phyloP scores from a whole-genome alignment of 35 echinoderm and acorn worm species.

The Anneissia japonica region DNA sequence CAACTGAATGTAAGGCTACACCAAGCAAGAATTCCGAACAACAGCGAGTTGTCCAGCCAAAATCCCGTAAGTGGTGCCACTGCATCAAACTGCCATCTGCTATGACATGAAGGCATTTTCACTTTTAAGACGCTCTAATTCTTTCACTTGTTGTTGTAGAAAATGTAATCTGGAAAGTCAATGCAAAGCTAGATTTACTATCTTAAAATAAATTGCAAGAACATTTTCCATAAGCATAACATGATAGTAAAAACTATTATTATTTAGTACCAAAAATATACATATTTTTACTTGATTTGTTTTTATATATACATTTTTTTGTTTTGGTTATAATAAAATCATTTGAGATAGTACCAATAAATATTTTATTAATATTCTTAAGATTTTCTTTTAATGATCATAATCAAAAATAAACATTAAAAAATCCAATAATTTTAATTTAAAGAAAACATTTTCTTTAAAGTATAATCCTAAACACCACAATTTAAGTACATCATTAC shows the following conservation, averaged over 20 bases:
- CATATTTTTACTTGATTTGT: too few relatives aligned
- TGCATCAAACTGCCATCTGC: constrained; percentile 17
- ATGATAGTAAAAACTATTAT: neutral
- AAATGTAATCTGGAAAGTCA: constrained; percentile 77
- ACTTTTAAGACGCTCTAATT: constrained; percentile 92
- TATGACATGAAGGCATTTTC: constrained; percentile 96
- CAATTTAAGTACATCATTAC: neutral
- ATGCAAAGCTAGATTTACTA: neutral
- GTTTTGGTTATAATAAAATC: too few relatives aligned
- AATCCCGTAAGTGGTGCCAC: neutral
- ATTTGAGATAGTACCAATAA: too few relatives aligned
- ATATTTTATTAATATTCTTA: too few relatives aligned
- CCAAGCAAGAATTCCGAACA: neutral
- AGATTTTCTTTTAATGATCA: too few relatives aligned
- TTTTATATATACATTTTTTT: too few relatives aligned
- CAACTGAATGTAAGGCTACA: neutral
- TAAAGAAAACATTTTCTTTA: too few relatives aligned
- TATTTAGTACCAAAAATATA: too few relatives aligned
- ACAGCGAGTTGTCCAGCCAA: neutral
- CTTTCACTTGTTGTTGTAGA: constrained; percentile 89
- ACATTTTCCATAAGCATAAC: neutral
- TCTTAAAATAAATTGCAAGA: neutral
- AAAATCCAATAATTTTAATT: too few relatives aligned
- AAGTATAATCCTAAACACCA: too few relatives aligned
- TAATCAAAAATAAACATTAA: too few relatives aligned